Base-by-base conservation (phyloP, 1,140 invertebrate genomes). In the Leptoteleia sp. region DNA sequence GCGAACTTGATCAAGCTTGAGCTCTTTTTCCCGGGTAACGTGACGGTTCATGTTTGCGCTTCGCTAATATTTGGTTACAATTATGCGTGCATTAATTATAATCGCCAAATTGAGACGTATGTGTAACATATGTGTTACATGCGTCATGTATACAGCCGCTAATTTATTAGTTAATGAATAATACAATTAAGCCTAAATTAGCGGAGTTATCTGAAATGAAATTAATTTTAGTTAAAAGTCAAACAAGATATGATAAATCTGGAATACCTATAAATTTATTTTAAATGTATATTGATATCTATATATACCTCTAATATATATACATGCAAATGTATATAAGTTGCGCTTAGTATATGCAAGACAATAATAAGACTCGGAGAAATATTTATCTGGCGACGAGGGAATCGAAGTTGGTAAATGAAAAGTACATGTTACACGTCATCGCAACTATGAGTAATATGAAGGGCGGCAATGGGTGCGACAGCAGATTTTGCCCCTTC, bases 391-490 rank as follows among this genome's bases (percentile, higher is more conserved):
- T 76, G 61, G 7, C 72, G 55, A 45, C 77, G 43, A 67, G 77
- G 77, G 77, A 75, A 38, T 43, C 76, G 59, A 75, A 79, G 76
- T 70, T 79, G 37, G 55, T 62, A 79, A 79, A 79, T 75, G 77
- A 73, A 79, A 75, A 79, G 77, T 80, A 79, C 77, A 62, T 80
- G 77, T 80, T 79, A 71, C 71, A 71, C 61, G 77, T 79, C 77
- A 80, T 80, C 77, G 67, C 65, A 65, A 79, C 70, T 71, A 75
- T 75, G 65, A 79, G 70, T 80, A 80, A 80, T 76, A 62, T 40
- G 42, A 76, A 79, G 71, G 71, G 71, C 37, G 59, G 50, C 42
- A 25, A 52, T 55, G 70, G 70, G 52, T 70, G 70, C 67, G 67
- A 67, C 77, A 29, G 47, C 4, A 67, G 68, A 61, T 59, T 50